A percentile compares a stretch with the other conserved stretches of the same genome.
phyloP scores from a whole-genome alignment of 1,140 invertebrate species.

The Papilio helenus region DNA sequence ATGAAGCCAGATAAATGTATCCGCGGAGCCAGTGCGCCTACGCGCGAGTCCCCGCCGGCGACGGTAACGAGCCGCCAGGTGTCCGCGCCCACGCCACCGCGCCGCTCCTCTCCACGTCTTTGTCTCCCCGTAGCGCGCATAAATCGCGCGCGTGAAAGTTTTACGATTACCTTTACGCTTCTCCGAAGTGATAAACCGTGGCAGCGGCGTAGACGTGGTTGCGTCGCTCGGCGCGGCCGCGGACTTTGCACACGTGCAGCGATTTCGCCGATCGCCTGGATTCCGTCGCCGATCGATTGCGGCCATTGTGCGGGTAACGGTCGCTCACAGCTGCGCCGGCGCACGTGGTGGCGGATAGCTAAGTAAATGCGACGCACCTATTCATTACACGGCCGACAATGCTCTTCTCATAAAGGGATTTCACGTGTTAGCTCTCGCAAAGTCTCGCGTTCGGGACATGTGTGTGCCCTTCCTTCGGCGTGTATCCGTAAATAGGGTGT shows the following conservation, averaged over 20 bases:
- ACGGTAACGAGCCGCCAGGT: constrained; percentile 79
- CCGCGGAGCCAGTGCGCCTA: constrained; percentile 46
- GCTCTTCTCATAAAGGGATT: constrained; percentile 80
- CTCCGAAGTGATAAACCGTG: constrained; percentile 72
- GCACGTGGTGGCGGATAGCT: constrained; percentile 80
- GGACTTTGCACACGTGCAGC: constrained; percentile 76
- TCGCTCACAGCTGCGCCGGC: constrained; percentile 78
- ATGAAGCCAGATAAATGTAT: constrained; percentile 41
- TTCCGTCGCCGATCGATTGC: constrained; percentile 77
- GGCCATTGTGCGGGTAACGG: constrained; percentile 81
- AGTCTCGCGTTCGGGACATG: constrained; percentile 80
- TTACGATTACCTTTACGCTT: constrained; percentile 79
- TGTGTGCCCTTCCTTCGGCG: constrained; percentile 79
- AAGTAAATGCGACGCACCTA: constrained; percentile 81
- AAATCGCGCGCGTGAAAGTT: constrained; percentile 80
- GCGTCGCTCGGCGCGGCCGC: constrained; percentile 58
- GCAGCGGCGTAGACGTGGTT: constrained; percentile 67
- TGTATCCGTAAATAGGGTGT: constrained; percentile 81
- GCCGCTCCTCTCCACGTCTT: constrained; percentile 73
- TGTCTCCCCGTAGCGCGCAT: constrained; percentile 72
- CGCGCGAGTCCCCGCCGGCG: constrained; percentile 57
- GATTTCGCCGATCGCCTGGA: constrained; percentile 77
- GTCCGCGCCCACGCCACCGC: constrained; percentile 66
- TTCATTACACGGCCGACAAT: constrained; percentile 79
- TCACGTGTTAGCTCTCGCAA: constrained; percentile 79